Percentiles rank a stretch among this genome's conserved stretches.
These are phyloP conservation scores for Aleiodes alternator DNA, from an alignment of 2,888 invertebrate species.

Conservation along the genomic window DNA sequence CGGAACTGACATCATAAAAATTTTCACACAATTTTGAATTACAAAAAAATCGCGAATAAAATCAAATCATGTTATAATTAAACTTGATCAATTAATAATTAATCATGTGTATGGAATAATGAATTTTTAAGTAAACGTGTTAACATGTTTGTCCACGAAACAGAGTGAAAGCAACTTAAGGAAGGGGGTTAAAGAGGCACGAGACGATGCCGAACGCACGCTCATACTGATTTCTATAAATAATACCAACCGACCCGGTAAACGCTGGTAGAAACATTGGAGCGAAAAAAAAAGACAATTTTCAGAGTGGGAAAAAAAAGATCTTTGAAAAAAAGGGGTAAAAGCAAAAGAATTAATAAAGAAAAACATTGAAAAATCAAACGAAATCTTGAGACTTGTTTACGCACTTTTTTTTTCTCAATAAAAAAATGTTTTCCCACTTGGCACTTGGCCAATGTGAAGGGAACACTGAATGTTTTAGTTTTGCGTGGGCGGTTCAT, in stretches of 20 bases:
- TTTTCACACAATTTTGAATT: conserved; percentile 35
- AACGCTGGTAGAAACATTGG: conserved; percentile 55
- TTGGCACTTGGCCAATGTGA: conserved; percentile 21
- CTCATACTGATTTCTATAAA: conserved; percentile 73
- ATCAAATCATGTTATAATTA: background rate
- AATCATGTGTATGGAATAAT: background rate
- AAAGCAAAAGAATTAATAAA: background rate
- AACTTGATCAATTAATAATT: background rate
- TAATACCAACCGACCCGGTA: conserved; percentile 63
- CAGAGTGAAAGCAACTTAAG: conserved; percentile 58
- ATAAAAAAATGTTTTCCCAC: background rate
- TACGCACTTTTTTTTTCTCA: conserved; percentile 18
- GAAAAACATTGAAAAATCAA: conserved; percentile 15
- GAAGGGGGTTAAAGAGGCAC: conserved; percentile 36
- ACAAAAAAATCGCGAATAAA: conserved; percentile 57
- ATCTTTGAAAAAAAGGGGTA: background rate
- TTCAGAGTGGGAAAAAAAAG: conserved; percentile 39
- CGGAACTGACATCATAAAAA: conserved; percentile 39
- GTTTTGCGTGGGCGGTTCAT: conserved; percentile 31
- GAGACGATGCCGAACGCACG: conserved; percentile 68
- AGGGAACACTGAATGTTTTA: conserved; percentile 30
- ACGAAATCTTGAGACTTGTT: conserved; percentile 24
- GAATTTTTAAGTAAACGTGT: conserved; percentile 24
- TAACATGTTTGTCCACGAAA: conserved; percentile 34
- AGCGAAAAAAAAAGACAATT: conserved; percentile 38